Conservation (phyloP, 2,888 invertebrate species). For the Pyrocoelia pectoralis region DNA sequence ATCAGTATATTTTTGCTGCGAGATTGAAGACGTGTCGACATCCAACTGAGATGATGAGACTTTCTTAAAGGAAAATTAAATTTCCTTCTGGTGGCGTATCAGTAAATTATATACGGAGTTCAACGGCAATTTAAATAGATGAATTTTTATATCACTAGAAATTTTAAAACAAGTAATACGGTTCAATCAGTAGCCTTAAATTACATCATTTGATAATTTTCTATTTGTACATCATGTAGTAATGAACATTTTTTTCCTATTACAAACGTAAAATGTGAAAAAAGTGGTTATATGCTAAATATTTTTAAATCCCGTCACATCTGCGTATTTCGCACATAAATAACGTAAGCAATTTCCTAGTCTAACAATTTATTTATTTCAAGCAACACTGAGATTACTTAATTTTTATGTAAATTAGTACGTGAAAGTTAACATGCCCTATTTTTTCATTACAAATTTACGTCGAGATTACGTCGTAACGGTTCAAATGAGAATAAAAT, state of each 20-base stretch:
- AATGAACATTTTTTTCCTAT: too few relatives aligned
- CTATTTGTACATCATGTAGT: too few relatives aligned
- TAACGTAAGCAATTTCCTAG: slow-evolving; percentile 9
- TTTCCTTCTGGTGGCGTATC: slow-evolving; percentile 20
- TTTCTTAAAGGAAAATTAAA: slow-evolving; percentile 22
- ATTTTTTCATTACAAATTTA: slow-evolving; percentile 3
- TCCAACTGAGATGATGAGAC: slow-evolving; percentile 12
- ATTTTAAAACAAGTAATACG: background rate
- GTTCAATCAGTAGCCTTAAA: too few relatives aligned
- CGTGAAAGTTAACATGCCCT: slow-evolving; percentile 11
- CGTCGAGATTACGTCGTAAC: slow-evolving; percentile 7
- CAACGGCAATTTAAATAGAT: slow-evolving; percentile 1
- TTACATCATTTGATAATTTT: too few relatives aligned
- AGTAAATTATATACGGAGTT: background rate
- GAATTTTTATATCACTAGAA: background rate
- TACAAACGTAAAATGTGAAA: background rate
- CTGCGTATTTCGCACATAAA: slow-evolving; percentile 3
- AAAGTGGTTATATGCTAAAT: background rate
- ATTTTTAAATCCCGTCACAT: background rate
- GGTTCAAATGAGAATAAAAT: slow-evolving; percentile 4
- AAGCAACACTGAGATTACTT: slow-evolving; percentile 10
- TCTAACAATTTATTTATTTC: slow-evolving; percentile 6
- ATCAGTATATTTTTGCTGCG: slow-evolving; percentile 11
- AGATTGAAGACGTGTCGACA: slow-evolving; percentile 19
- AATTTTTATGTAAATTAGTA: slow-evolving; percentile 9